These are phyloP conservation scores for Aptenodytes patagonicus DNA, from an alignment of 2,113 vertebrate species.

Conservation along the genomic window DNA sequence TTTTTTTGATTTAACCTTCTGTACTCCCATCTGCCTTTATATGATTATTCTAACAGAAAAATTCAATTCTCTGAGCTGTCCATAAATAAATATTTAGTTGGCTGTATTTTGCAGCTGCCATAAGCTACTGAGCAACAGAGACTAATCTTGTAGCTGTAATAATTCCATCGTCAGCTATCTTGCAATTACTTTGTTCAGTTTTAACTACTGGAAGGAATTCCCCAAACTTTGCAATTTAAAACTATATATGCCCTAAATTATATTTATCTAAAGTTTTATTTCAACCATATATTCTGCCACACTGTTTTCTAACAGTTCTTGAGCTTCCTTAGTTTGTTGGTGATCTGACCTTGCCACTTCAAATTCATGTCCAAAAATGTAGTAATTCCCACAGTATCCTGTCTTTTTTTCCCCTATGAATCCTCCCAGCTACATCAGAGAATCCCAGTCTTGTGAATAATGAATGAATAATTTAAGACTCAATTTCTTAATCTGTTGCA, in stretches of 20 bases:
- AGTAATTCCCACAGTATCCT: neutral
- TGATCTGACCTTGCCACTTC: neutral
- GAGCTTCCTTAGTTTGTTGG: neutral
- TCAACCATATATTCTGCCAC: neutral
- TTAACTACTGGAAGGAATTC: neutral
- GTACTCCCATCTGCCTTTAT: neutral
- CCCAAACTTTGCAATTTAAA: neutral
- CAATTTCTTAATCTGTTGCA: constrained; percentile 52
- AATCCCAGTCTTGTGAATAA: constrained; percentile 8
- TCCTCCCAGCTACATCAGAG: neutral
- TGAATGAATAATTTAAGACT: constrained; percentile 54
- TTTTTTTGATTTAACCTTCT: neutral
- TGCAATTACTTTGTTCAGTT: neutral
- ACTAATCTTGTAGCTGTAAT: neutral
- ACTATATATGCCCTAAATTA: neutral
- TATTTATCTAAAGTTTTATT: neutral
- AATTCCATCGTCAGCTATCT: neutral
- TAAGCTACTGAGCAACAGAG: neutral
- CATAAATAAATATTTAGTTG: neutral
- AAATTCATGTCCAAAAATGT: neutral
- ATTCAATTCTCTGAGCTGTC: neutral
- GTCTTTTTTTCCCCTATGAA: neutral
- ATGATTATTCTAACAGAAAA: neutral
- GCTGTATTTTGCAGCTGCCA: neutral
- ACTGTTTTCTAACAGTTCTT: neutral